Percentiles rank a stretch among this genome's conserved stretches.
These are phyloP conservation scores for Limnothrissa miodon DNA, from an alignment of 2,113 vertebrate species.

Conservation along the genomic window DNA sequence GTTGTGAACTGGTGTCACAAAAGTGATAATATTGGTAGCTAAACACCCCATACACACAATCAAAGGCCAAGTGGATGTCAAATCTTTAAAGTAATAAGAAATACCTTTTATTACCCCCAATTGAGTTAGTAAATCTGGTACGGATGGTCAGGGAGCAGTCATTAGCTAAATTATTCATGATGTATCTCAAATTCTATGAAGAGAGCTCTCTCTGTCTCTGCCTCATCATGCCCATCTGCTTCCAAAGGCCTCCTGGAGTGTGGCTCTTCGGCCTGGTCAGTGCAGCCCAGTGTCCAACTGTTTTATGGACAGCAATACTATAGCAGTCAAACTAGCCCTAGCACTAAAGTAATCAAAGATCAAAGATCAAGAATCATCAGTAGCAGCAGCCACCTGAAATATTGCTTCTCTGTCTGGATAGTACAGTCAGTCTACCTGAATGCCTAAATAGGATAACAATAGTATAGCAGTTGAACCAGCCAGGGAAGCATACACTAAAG, in stretches of 20 bases:
- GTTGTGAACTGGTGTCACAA: background rate
- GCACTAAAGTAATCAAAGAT: no score
- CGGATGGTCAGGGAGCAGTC: background rate
- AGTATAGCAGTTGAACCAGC: background rate
- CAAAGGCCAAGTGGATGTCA: background rate
- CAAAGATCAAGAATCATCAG: no score
- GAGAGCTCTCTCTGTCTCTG: background rate
- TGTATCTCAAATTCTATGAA: background rate
- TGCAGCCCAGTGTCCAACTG: no score
- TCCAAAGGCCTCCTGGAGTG: conserved; percentile 9
- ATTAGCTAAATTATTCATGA: conserved; percentile 13
- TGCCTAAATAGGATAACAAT: background rate
- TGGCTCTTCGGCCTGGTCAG: conserved; percentile 51
- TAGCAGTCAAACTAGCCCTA: no score
- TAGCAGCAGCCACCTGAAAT: no score
- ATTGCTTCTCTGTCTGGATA: background rate
- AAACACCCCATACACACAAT: background rate
- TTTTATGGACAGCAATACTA: no score
- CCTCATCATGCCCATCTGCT: background rate
- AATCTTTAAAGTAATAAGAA: background rate
- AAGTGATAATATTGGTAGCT: background rate
- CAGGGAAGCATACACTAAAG: no score
- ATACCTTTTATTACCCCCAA: background rate
- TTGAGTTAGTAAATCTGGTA: background rate
- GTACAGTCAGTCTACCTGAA: background rate